Base-by-base conservation (phyloP, 2,888 invertebrate genomes). In the Tubulanus polymorphus region DNA sequence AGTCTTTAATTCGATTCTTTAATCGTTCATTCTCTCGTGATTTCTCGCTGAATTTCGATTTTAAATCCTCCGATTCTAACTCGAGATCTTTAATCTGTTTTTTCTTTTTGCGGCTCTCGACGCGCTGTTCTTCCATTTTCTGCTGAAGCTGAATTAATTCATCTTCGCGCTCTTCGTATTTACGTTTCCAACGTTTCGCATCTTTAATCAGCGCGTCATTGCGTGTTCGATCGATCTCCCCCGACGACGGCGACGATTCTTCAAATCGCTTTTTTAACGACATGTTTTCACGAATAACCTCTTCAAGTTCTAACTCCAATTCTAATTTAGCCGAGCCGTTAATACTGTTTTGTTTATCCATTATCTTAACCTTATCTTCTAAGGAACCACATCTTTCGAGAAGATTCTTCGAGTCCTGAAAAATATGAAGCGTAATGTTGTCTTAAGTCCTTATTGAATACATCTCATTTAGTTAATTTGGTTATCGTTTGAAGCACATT, bases 161-260 rank as follows among this genome's bases (percentile, higher is more conserved):
- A 20, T 62, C 62, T 58, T 73, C 73, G 52, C 68, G 69, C 58
- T 68, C 65, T 47, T 73, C 73, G 51, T 72, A 71, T 53, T 73
- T 72, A 49, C 65, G 68, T 48, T 73, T 73, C 20, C 69, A 63
- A 48, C 72, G 70, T 46, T 66, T 69, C 18, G 72, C 59, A 12
- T 71, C 70, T 48, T 73, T 71, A 6, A 71, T 69, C 23, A 73
- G 56, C 25, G 72, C 73, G 51, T 71, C 69, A 59, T 73, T 72
- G n/a, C n/a, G n/a, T 18, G 73, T 72, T 41, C 71, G 70, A 6
- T 71, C 69, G 27, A 73, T 62, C 53, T 71, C 72, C 10, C 72
- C 70, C 18, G 64, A 61, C 1, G 72, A 70, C 70, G 72, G 69
- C 18, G 10, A 18, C 8, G 18, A 8, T 12, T 18, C 8, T n/a